These are phyloP conservation scores for Vultur gryphus DNA, from an alignment of 2,797 vertebrate species.

Conservation along the genomic window DNA sequence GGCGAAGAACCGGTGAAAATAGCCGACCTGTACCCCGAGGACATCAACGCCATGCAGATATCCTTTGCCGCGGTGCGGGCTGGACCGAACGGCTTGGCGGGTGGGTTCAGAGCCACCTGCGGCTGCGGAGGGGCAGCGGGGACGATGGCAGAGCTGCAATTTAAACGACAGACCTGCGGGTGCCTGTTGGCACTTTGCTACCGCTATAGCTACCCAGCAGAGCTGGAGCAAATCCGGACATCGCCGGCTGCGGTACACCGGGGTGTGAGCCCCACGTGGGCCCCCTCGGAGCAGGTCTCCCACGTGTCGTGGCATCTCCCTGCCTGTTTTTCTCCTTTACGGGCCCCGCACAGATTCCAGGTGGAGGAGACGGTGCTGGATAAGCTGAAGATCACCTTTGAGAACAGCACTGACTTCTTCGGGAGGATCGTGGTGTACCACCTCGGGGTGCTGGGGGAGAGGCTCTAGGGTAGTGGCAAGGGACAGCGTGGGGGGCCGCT, in stretches of 20 bases:
- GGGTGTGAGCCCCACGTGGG: neutral
- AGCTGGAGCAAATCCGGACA: neutral
- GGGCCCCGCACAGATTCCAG: conserved; percentile 82
- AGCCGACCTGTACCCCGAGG: conserved; percentile 85
- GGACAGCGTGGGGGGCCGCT: neutral
- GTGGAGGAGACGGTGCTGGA: conserved; percentile 80
- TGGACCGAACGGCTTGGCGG: rapidly evolving
- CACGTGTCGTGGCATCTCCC: rapidly evolving
- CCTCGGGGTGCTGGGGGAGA: conserved; percentile 85
- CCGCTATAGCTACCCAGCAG: neutral
- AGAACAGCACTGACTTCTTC: conserved; percentile 91
- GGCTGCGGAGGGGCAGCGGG: neutral
- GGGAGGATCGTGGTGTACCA: conserved; percentile 92
- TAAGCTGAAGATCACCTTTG: conserved; percentile 89
- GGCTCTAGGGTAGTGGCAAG: neutral
- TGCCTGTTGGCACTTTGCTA: neutral
- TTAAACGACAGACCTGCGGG: neutral
- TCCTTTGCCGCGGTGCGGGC: conserved; percentile 70
- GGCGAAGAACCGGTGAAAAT: conserved; percentile 71
- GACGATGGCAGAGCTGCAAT: rapidly evolving
- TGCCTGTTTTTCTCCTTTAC: conserved; percentile 76
- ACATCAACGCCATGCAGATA: conserved; percentile 90
- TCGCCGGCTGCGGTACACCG: rapidly evolving
- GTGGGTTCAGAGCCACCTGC: neutral
- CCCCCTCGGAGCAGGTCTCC: neutral